Percentiles rank a stretch among this genome's conserved stretches.
Evolutionary conservation across 2,888 invertebrate species (phyloP).

Genomic region (Parnassius orleans): DNA sequence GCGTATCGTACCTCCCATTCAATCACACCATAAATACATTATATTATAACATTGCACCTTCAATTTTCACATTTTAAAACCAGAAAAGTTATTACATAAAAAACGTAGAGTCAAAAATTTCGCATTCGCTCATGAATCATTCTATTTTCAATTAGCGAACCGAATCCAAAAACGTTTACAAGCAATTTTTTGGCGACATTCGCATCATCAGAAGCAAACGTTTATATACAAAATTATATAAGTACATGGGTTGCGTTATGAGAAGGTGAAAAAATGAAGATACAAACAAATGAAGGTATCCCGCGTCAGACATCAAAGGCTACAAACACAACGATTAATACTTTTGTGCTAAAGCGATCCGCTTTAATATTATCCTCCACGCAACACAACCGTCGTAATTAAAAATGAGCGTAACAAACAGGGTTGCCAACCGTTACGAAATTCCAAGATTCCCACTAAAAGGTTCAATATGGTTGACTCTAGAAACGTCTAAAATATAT

Average conservation of each 20-base stretch:
- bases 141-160: slow-evolving; percentile 33
- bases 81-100: slow-evolving; percentile 61
- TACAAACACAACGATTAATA: slow-evolving; percentile 30
- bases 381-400: slow-evolving; percentile 29
- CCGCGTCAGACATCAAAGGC: slow-evolving; percentile 43
- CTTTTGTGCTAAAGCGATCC: slow-evolving; percentile 26
- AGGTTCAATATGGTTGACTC: no score
- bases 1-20: slow-evolving; percentile 42
- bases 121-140: slow-evolving; percentile 41
- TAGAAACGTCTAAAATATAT: no score
- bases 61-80: slow-evolving; percentile 52
- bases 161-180: slow-evolving; percentile 39
- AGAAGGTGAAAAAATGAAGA: slow-evolving; percentile 26
- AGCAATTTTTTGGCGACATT: slow-evolving; percentile 33
- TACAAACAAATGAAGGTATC: slow-evolving; percentile 33
- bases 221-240: slow-evolving; percentile 39
- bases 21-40: slow-evolving; percentile 50
- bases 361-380: slow-evolving; percentile 17
- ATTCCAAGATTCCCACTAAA: no score
- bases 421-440: no score
- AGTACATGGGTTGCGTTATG: slow-evolving; percentile 45
- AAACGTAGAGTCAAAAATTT: slow-evolving; percentile 61
- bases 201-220: slow-evolving; percentile 22
- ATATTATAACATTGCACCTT: slow-evolving; percentile 78
- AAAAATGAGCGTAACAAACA: slow-evolving; percentile 27